These are phyloP conservation scores for Timandra comae DNA, from an alignment of 2,888 invertebrate genomes.

Conservation along the genomic window DNA sequence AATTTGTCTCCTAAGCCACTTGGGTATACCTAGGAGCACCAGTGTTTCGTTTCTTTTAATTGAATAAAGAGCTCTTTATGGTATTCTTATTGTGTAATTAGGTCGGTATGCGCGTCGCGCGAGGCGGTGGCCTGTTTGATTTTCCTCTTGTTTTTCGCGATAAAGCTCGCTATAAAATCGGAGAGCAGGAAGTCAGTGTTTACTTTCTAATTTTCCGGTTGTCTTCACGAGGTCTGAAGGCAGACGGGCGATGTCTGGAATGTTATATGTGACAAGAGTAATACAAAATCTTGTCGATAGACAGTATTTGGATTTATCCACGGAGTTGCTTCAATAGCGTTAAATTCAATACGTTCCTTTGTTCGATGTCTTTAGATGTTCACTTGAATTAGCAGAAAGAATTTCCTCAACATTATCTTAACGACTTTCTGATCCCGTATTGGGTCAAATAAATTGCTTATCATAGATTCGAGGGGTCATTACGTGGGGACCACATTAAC, in stretches of 20 bases:
- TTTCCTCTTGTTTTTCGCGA: constrained; percentile 25
- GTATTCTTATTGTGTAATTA: constrained; percentile 40
- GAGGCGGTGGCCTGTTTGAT: constrained; percentile 12
- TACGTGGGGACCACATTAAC: constrained; percentile 25
- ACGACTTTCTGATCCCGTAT: constrained; percentile 53
- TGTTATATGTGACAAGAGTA: constrained; percentile 50
- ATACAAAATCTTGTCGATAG: constrained; percentile 45
- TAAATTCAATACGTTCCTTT: constrained; percentile 17
- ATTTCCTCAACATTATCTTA: constrained; percentile 53
- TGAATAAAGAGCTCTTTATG: constrained; percentile 57
- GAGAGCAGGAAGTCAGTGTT: constrained; percentile 48
- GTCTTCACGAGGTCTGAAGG: constrained; percentile 60
- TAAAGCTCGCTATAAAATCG: constrained; percentile 37
- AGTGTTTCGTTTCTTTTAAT: constrained; percentile 60
- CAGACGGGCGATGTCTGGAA: constrained; percentile 43
- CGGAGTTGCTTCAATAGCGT: constrained; percentile 16
- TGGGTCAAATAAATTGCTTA: constrained; percentile 63
- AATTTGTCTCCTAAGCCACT: constrained; percentile 71
- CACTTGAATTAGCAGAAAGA: constrained; percentile 35
- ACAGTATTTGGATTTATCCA: constrained; percentile 12
- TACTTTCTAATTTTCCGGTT: constrained; percentile 74
- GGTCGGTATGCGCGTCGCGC: constrained; percentile 26
- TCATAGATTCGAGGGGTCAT: constrained; percentile 44
- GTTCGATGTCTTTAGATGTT: constrained; percentile 19
- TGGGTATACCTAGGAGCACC: constrained; percentile 51